A percentile compares a stretch with the other conserved stretches of the same genome.
Evolutionary conservation across 1,140 invertebrate species (phyloP).

Genomic region (Tetramorium parvispinum): DNA sequence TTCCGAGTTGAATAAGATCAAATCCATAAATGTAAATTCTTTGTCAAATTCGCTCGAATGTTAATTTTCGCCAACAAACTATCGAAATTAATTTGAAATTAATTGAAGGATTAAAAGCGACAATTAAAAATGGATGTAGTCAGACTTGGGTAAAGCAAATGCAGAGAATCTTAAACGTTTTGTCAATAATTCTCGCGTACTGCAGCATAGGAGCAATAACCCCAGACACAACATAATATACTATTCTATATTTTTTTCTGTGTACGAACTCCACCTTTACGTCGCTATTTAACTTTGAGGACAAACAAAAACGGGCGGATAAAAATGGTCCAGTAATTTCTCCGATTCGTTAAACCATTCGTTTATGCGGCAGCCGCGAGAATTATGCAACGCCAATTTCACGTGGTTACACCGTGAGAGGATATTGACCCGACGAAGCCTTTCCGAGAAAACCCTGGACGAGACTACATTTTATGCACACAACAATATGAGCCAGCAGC

Average conservation of each 20-base stretch:
- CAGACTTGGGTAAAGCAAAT: background rate
- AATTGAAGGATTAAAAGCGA: background rate
- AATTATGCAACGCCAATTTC: slow-evolving; percentile 51
- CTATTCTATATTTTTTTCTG: background rate
- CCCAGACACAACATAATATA: background rate
- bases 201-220: slow-evolving; percentile 15
- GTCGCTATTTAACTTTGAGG: slow-evolving; percentile 15
- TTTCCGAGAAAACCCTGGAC: background rate
- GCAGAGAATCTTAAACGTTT: background rate
- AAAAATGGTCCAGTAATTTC: slow-evolving; percentile 3
- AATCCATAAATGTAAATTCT: background rate
- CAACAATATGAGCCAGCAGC: background rate
- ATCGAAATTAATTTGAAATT: background rate
- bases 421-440: slow-evolving; percentile 23
- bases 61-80: background rate
- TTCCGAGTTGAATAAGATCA: background rate
- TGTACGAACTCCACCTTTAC: background rate
- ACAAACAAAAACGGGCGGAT: background rate
- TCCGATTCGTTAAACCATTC: slow-evolving; percentile 22
- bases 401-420: background rate
- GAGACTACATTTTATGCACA: background rate
- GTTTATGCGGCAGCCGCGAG: background rate
- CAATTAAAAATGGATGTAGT: background rate
- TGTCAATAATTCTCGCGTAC: background rate
- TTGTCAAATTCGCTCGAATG: background rate